Evolutionary conservation across 2,888 invertebrate species (phyloP).

Genomic region (Ornithoptera priamus): DNA sequence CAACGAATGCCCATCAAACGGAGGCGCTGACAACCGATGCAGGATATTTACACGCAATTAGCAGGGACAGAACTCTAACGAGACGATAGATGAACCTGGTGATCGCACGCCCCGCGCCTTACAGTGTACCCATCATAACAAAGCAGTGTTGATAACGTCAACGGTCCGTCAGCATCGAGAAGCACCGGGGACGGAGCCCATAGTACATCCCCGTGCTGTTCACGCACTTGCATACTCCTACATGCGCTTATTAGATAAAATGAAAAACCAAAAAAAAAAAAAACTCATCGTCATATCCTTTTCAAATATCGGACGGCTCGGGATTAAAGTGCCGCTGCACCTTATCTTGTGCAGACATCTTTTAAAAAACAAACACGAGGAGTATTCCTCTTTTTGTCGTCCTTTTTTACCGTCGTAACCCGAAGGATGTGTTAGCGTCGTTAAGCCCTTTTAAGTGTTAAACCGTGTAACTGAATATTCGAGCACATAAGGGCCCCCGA

Average conservation of each 20-base stretch:
- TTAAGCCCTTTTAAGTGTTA: constrained; percentile 81
- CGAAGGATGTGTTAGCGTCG: constrained; percentile 80
- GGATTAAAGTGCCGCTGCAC: constrained; percentile 78
- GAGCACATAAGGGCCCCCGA: constrained; percentile 74
- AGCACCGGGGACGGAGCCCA: too few relatives aligned
- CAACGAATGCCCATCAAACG: too few relatives aligned
- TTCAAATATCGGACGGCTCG: constrained; percentile 77
- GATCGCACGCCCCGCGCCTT: too few relatives aligned
- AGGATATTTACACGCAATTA: too few relatives aligned
- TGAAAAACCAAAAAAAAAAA: constrained; percentile 57
- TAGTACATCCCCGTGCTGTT: too few relatives aligned
- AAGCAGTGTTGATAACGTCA: too few relatives aligned
- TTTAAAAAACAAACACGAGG: constrained; percentile 79
- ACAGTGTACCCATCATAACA: too few relatives aligned
- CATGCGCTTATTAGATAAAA: constrained; percentile 65
- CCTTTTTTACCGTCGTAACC: constrained; percentile 74
- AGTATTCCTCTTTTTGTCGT: constrained; percentile 74
- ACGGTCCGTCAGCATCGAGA: too few relatives aligned
- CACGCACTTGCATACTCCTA: constrained; percentile 28
- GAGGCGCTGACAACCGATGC: too few relatives aligned
- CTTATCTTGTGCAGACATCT: constrained; percentile 79
- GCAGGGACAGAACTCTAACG: too few relatives aligned
- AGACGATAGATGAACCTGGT: too few relatives aligned
- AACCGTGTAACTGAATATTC: constrained; percentile 80
- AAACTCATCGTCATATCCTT: constrained; percentile 79